A percentile compares a stretch with the other conserved stretches of the same genome.
phyloP scores from a whole-genome alignment of 2,113 vertebrate genomes.

The Manacus vitellinus region DNA sequence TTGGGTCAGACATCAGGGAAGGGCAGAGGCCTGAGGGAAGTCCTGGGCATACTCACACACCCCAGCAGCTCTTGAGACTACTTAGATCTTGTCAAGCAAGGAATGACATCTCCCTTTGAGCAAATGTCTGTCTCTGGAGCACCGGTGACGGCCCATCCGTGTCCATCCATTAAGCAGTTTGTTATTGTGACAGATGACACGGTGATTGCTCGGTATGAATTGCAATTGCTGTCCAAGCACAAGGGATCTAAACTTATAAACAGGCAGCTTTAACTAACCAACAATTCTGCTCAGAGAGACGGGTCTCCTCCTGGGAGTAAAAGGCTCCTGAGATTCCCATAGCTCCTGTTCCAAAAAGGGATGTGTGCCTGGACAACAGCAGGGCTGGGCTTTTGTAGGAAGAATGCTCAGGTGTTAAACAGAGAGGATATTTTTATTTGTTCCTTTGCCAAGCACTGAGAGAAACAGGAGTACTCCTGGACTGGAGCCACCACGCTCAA shows the following conservation, averaged over 20 bases:
- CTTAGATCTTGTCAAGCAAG: neutral
- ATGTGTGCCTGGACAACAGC: conserved; percentile 36
- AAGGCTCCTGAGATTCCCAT: neutral
- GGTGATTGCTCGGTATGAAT: neutral
- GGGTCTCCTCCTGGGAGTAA: neutral
- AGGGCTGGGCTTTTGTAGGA: conserved; percentile 1
- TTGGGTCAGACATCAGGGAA: neutral
- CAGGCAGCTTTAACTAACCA: neutral
- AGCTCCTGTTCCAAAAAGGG: neutral
- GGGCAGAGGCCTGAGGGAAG: neutral
- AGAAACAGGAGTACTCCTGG: neutral
- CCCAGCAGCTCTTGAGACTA: neutral
- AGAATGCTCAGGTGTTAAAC: conserved; percentile 42
- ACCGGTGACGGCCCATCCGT: neutral
- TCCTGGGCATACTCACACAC: neutral
- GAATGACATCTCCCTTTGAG: conserved; percentile 20
- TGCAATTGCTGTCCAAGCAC: neutral
- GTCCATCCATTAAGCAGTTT: conserved; percentile 6
- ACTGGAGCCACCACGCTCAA: neutral
- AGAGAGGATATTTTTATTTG: neutral
- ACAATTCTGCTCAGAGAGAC: neutral
- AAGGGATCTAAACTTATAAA: neutral
- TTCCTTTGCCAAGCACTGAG: neutral
- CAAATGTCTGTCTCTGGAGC: neutral
- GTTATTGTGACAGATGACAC: conserved; percentile 33